These are phyloP conservation scores for Dryobota labecula DNA, from an alignment of 2,888 invertebrate genomes.

Conservation along the genomic window DNA sequence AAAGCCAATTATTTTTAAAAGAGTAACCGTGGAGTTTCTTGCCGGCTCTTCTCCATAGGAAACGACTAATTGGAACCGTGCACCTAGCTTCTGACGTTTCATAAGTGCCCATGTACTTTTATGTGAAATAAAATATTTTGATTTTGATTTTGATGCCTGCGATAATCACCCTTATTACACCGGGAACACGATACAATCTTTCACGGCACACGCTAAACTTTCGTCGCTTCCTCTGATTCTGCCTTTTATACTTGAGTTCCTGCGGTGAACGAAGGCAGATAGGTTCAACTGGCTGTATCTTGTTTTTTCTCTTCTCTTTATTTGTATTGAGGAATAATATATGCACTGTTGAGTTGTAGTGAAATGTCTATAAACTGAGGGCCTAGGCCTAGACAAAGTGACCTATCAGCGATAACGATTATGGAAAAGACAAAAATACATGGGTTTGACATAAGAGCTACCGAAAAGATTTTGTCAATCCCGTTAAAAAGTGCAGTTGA, in stretches of 20 bases:
- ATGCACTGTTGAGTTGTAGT: not conserved
- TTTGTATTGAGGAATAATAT: not conserved
- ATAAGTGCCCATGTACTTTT: too few relatives aligned
- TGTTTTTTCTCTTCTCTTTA: not conserved
- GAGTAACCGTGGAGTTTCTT: too few relatives aligned
- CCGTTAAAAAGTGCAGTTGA: not conserved
- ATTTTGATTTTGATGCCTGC: too few relatives aligned
- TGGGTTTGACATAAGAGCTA: not conserved
- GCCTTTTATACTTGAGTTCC: slow-evolving; percentile 36
- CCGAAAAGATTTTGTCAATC: too few relatives aligned
- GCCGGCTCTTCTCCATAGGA: too few relatives aligned
- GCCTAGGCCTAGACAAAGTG: not conserved
- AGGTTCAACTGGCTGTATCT: slow-evolving; percentile 3
- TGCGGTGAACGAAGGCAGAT: slow-evolving; percentile 29
- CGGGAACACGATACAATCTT: slow-evolving; percentile 17
- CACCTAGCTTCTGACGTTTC: too few relatives aligned
- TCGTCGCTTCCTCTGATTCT: slow-evolving; percentile 36
- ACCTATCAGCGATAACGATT: not conserved
- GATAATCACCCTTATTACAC: slow-evolving; percentile 19
- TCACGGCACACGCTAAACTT: slow-evolving; percentile 7
- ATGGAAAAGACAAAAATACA: not conserved
- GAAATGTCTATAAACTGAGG: not conserved
- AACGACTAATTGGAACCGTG: too few relatives aligned
- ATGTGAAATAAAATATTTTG: too few relatives aligned
- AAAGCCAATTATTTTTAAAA: too few relatives aligned